Conservation (phyloP, 2,797 vertebrate species). For the Manis javanica region DNA sequence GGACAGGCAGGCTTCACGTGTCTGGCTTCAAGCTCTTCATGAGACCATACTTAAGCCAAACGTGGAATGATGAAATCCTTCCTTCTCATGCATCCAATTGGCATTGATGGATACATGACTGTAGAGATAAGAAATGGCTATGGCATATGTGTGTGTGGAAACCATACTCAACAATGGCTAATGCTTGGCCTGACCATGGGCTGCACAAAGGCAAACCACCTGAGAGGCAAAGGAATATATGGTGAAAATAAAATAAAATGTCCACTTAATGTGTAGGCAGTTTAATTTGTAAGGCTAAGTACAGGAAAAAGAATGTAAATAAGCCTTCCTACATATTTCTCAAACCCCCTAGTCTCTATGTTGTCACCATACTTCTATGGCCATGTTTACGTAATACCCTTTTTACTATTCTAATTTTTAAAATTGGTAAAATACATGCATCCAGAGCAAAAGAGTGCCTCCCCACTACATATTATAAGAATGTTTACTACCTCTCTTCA, state of each 20-base stretch:
- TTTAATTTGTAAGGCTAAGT: neutral
- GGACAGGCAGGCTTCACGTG: neutral
- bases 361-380: neutral
- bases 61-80: neutral
- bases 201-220: neutral
- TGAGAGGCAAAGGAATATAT: neutral
- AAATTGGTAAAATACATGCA: neutral
- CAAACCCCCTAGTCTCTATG: neutral
- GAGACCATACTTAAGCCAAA: neutral
- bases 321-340: neutral
- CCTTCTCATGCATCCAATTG: neutral
- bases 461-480: neutral
- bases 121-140: neutral
- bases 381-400: neutral
- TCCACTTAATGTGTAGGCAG: neutral
- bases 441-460: neutral
- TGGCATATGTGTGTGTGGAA: neutral
- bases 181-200: neutral
- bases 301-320: neutral
- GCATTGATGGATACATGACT: neutral
- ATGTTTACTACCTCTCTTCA: neutral
- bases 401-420: neutral
- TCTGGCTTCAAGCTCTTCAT: neutral
- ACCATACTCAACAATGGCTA: neutral
- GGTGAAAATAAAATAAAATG: neutral